Base-by-base conservation (phyloP, 2,888 invertebrate species). In the Cheilosia pagana region DNA sequence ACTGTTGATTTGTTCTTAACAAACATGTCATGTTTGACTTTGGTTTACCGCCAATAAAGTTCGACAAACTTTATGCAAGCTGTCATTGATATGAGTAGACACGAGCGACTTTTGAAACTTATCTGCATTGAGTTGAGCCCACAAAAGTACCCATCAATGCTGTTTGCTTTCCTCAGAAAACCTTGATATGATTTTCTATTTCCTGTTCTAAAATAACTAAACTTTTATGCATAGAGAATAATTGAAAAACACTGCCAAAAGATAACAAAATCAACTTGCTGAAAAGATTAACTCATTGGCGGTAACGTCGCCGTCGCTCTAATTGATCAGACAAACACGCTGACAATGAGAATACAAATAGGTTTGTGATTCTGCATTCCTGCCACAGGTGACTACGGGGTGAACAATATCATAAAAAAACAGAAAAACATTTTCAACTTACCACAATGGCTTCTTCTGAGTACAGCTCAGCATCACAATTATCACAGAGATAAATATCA, bases 401-500 rank as follows among this genome's bases (percentile, higher is more conserved):
- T 23, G 8, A 8, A 12, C 21, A 43, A 41, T 8, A 48, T 39
- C 12, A 8, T 0, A 2, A 28, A 28, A 28, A 28, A 6, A 71
- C 23, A 57, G 10, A 48, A 16, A 62, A 16, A 55, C 14, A 62
- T 3, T 19, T 23, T 21, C 28, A 39, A 87, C 87, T 89, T 91
- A 94, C 94, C 92, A 93, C 92, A 89, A 93, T 93, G 87, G 93
- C 93, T 86, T 92, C 91, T 60, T 92, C 90, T 59, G 93, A 93
- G 86, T 95, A 94, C 89, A 95, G 94, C 90, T 95, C 95, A 78
- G 95, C 95, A 91, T 95, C 96, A 90, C 95, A 95, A 89, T 94
- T 94, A 89, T 95, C 96, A 91, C 95, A 95, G 60, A 95, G 92
- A 91, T 95, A 95, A 88, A 95, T 95, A 89, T 95, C 95, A 86